A percentile compares a stretch with the other conserved stretches of the same genome.
phyloP scores from a whole-genome alignment of 2,888 invertebrate genomes.

The Lordiphosa andalusiaca region DNA sequence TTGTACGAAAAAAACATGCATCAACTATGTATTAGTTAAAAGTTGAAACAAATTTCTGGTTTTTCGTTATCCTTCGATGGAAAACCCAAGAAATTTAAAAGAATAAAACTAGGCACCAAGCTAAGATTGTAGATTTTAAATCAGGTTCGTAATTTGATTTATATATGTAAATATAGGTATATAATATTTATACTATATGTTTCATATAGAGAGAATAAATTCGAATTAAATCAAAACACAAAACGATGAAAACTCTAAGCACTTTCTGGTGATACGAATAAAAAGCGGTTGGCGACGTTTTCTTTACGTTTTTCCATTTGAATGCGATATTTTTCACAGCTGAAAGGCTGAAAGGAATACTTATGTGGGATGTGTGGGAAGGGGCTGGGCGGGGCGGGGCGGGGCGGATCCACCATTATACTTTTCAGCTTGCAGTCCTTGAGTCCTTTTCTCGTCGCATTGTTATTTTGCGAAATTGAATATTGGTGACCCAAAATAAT shows the following conservation, averaged over 20 bases:
- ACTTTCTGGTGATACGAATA: conserved; percentile 5
- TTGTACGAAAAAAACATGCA: conserved; percentile 3
- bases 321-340: conserved; percentile 51
- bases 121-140: conserved; percentile 31
- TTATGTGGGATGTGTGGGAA: background rate
- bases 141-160: conserved; percentile 19
- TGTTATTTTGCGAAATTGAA: conserved; percentile 7
- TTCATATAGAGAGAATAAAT: conserved; percentile 1
- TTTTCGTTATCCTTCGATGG: conserved; percentile 6
- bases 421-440: background rate
- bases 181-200: conserved; percentile 15
- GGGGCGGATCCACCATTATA: background rate
- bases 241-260: conserved; percentile 1
- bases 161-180: conserved; percentile 28
- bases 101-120: conserved; percentile 30
- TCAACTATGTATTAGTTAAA: background rate
- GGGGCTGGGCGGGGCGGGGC: too few species aligned
- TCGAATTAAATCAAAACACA: too few species aligned
- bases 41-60: conserved; percentile 2
- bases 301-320: conserved; percentile 7
- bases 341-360: conserved; percentile 18
- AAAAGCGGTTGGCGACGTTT: conserved; percentile 10
- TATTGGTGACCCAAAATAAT: conserved; percentile 28
- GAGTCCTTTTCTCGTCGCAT: background rate
- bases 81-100: conserved; percentile 9